phyloP scores from a whole-genome alignment of 1,140 invertebrate genomes.

The Ostrea denselamellosa region DNA sequence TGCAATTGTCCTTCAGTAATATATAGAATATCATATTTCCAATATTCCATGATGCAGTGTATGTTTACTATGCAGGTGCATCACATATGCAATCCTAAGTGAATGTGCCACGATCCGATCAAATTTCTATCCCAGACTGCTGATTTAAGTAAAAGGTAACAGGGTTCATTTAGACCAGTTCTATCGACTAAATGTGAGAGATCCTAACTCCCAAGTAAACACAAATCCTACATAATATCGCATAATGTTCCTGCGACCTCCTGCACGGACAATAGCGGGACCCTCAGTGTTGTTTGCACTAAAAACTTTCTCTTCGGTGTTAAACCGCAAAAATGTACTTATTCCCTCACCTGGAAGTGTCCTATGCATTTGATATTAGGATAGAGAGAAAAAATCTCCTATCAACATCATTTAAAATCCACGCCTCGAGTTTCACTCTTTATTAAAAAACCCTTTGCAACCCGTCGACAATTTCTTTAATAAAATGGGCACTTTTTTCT shows the following conservation, averaged over 20 bases:
- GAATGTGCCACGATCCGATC: neutral
- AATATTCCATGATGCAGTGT: neutral
- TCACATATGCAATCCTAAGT: neutral
- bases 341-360: conserved; percentile 31
- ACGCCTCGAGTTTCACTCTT: conserved; percentile 18
- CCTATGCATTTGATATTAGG: conserved; percentile 23
- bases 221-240: conserved; percentile 18
- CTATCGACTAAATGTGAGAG: conserved; percentile 11
- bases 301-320: conserved; percentile 25
- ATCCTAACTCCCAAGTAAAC: conserved; percentile 22
- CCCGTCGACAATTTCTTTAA: conserved; percentile 33
- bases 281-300: conserved; percentile 18
- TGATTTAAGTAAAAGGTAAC: neutral
- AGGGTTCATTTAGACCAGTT: conserved; percentile 13
- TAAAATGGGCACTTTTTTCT: conserved; percentile 36
- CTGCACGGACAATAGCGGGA: conserved; percentile 9
- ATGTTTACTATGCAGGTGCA: neutral
- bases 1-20: neutral
- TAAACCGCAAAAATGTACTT: conserved; percentile 36
- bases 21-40: neutral
- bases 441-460: conserved; percentile 27
- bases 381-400: conserved; percentile 11
- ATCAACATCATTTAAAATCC: conserved; percentile 35
- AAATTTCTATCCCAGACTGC: conserved; percentile 1
- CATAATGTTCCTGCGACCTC: conserved; percentile 21